Base-by-base conservation (phyloP, 2,888 invertebrate genomes). In the Penaeus monodon region DNA sequence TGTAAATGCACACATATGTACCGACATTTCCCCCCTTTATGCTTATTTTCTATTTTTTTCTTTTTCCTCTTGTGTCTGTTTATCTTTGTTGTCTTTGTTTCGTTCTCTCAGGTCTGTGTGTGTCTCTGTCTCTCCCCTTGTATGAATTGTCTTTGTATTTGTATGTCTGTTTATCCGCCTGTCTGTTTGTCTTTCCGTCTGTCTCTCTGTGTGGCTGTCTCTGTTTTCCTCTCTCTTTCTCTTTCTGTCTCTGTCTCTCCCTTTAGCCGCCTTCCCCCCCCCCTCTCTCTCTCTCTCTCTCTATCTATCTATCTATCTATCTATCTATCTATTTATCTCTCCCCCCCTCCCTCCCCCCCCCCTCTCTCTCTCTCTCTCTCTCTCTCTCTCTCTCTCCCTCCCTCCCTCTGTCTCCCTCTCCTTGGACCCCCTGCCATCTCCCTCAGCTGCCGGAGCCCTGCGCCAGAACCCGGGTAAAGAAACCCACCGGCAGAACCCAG, bases 301-400 rank as follows among this genome's bases (percentile, higher is more conserved):
- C 27, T 57, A 63, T 77, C 49, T 77, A 63, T 77, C 77, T 77
- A 24, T 49, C 57, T 78, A 64, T 63, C 57, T 63, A 64, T 63
- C 33, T 33, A 1, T 33, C 33, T 33, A 1, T 33, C 33, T 33
- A 1, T 33, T 3, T 33, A 1, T 70, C 70, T n/a, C 70, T 29
- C 33, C 29, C 20, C 24, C 29, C 73, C 22, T 6, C 8, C 73
- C 17, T 17, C 8, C 73, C 8, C 29, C 6, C 73, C 22, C 27
- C 17, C 73, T 73, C 73, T 73, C n/a, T 27, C 74, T 73, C 74
- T 27, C 27, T 29, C 27, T 74, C 74, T 74, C 63, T 63, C 22
- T 63, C 27, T 63, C 27, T 57, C 77, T 77, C 49, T 77, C 77
- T 77, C 77, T 77, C 44, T 49, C 57, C 64, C 78, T 63, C 57